Base-by-base conservation (phyloP, 2,113 vertebrate species). In the Pimephales promelas region DNA sequence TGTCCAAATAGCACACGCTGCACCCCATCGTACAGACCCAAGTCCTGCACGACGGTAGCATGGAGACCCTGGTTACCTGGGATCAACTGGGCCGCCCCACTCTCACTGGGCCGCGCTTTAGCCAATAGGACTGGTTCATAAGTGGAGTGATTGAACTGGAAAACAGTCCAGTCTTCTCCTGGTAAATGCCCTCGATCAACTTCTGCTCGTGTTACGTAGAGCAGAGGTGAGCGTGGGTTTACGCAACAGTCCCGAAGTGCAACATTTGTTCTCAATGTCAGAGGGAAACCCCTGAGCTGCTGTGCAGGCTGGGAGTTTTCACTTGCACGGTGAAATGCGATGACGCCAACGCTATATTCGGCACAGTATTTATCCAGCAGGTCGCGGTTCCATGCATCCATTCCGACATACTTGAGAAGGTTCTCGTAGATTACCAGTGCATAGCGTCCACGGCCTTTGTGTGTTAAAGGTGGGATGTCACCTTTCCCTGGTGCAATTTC, bases 351-450 rank as follows among this genome's bases (percentile, higher is more conserved):
- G 91, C 97, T 95, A 94, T 96, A 98, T 91, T 98, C 97, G 83
- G 95, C 94, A 87, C 97, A 99, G 93, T 99, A 99, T 92, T 97
- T 97, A 93, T 98, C 96, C 88, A 99, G 91, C 79, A 98, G 95
- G 87, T 98, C 97, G 89, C 96, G 94, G 85, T 98, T 98, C 97
- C 98, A 98, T 0, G 96, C 94, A 88, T 98, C 98, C 93, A 97
- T 96, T 83, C 96, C 95, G 52, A 93, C 93, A 34, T 99, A 99
- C 90, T 98, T 99, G 47, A 98, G 92, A 83, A 98, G 92, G 84
- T 99, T 99, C 93, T 99, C 98, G 5, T 97, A 99, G 92, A 99
- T 93, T 85, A 99, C 93, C 64, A 99, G 92, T 0, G 92, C 93
- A 78, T 98, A 99, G 87, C 97, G 96, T 36, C 98, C 97, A 26